Evolutionary conservation across 2,888 invertebrate genomes (phyloP), one percentile per base, ranked within the genome.

Genomic region (Capitulum mitella): DNA sequence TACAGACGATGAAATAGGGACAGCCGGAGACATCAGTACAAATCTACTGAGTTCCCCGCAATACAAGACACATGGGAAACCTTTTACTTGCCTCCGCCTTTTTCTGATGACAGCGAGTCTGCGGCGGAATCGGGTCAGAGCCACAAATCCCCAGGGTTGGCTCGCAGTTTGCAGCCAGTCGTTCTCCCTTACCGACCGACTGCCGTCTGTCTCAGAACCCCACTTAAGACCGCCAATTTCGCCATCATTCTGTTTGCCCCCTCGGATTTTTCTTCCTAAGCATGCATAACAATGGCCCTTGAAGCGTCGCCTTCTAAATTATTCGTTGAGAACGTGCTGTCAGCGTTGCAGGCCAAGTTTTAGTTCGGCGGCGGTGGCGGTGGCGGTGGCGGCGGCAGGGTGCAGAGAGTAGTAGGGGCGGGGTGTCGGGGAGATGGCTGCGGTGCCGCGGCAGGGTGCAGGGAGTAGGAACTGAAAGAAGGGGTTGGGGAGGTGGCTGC

Each of bases 281-380:
- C 37, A 70, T 70, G 32, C 70, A 34, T 70, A 32, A 70, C 70
- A 70, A 70, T 70, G 70, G 70, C 70, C 37, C 70, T 70, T 70
- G 70, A 37, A 22, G 70, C 37, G 37, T 70, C 70, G 70, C 37
- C 70, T 70, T 70, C 37, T 37, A 70, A 70, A 70, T 70, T 70
- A 70, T 70, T 70, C 61, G 61, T 32, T 2, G 16, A 5, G 51
- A 51, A n/a, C 51, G 51, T 22, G 22, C 51, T 51, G 51, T 51
- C 51, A 51, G 51, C 51, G 51, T 19, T n/a, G n/a, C n/a, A n/a
- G n/a, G n/a, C n/a, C n/a, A n/a, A n/a, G n/a, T n/a, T n/a, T n/a
- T n/a, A n/a, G n/a, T n/a, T n/a, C n/a, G n/a, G n/a, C n/a, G n/a
- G n/a, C n/a, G n/a, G n/a, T n/a, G n/a, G n/a, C n/a, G n/a, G n/a